These are phyloP conservation scores for Trichosurus vulpecula DNA, from an alignment of 2,797 vertebrate genomes.

Conservation along the genomic window DNA sequence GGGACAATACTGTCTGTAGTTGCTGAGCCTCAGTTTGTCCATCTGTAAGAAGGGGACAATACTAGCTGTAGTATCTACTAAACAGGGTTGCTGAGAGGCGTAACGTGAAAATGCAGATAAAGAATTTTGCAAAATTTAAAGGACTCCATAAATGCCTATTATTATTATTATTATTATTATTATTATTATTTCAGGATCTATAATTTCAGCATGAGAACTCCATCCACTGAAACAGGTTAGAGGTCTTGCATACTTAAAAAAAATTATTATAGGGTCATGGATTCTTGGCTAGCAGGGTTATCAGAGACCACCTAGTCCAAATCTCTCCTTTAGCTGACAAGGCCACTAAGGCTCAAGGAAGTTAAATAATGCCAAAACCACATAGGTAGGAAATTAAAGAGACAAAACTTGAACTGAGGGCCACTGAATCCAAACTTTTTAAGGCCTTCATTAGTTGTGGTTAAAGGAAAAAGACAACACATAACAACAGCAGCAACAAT, in stretches of 20 bases:
- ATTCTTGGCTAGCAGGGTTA: neutral
- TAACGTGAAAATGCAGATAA: neutral
- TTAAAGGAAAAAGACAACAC: neutral
- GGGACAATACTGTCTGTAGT: neutral
- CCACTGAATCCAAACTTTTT: neutral
- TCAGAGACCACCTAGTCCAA: neutral
- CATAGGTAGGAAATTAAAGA: neutral
- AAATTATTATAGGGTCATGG: neutral
- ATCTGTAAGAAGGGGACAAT: neutral
- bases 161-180: neutral
- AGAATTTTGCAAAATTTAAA: neutral
- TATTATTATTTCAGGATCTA: neutral
- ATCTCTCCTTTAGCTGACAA: neutral
- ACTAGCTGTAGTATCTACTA: neutral
- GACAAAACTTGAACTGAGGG: neutral
- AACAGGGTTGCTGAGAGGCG: neutral
- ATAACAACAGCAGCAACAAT: neutral
- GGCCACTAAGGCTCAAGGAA: neutral
- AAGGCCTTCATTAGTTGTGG: neutral
- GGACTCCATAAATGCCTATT: neutral
- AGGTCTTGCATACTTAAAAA: neutral
- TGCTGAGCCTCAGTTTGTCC: neutral
- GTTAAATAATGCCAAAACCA: neutral
- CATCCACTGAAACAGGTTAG: neutral
- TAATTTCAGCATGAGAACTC: neutral